Evolutionary conservation across 2,888 invertebrate genomes (phyloP), one percentile per base, ranked within the genome.

Genomic region (Candidula unifasciata): DNA sequence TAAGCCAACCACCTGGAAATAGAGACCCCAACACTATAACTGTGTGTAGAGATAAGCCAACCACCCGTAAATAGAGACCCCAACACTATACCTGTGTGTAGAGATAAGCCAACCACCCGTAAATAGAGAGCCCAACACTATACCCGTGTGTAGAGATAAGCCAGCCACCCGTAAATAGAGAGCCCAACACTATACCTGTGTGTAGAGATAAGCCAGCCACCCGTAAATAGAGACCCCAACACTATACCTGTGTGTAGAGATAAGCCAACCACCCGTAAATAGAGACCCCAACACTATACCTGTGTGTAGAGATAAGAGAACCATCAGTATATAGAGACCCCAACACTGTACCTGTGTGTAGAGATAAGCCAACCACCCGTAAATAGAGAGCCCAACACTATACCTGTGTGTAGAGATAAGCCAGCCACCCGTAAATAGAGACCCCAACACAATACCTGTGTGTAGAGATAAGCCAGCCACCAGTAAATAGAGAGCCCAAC

Each of bases 321-420:
- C 98, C 98, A 81, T 99, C 99, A 89, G 97, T 95, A 92, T 97
- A 98, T 91, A 99, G 95, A 0, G 98, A 98, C 2, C 96, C 99
- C 99, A 0, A 98, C 96, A 0, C 96, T 95, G 91, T 99, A 95
- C 90, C 96, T 96, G 71, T 96, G 96, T 16, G 95, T 95, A 0
- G 97, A 96, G 95, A 99, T 96, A 35, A 98, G 94, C 92, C 96
- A 96, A 0, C 98, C 98, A 81, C 99, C 99, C 89, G 97, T 95
- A 92, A 97, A 98, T 91, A 99, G 95, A 0, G 98, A 98, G 2
- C 96, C 96, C 66, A 99, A 94, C 16, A 99, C 96, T 94, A 99
- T 96, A 33, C 97, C 96, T 93, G n/a, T 96, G 96, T 16, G 95
- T 95, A 0, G 97, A 96, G 95, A 99, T 96, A 35, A 98, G 94